Evolutionary conservation across 2,797 vertebrate species (phyloP).

Genomic region (Clarias laeviceps): DNA sequence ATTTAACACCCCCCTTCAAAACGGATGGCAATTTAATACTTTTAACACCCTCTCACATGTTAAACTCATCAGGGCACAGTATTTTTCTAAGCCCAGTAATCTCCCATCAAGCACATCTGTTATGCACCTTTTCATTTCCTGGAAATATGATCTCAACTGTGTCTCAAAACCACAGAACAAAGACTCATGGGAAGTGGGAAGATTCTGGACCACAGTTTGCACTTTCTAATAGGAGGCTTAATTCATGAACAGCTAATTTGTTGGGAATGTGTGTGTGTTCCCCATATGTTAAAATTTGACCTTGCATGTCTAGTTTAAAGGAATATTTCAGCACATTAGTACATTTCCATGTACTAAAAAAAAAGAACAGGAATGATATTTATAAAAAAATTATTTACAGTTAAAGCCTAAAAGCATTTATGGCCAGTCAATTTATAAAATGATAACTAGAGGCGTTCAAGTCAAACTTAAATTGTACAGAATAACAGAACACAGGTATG

Average conservation of each 20-base stretch:
- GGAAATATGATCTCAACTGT: constrained; percentile 70
- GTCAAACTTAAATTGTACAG: no score
- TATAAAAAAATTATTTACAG: background rate
- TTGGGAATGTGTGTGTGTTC: background rate
- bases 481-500: no score
- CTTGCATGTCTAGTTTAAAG: background rate
- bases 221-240: constrained; percentile 1
- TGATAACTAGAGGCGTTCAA: background rate
- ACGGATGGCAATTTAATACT: constrained; percentile 25
- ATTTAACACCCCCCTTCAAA: constrained; percentile 10
- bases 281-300: background rate
- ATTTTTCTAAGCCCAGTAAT: constrained; percentile 67
- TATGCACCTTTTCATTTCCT: constrained; percentile 78
- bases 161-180: constrained; percentile 63
- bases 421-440: background rate
- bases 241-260: constrained; percentile 22
- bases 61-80: constrained; percentile 69
- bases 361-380: background rate
- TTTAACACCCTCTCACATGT: constrained; percentile 63
- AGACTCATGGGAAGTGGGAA: constrained; percentile 41
- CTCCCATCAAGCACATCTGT: constrained; percentile 64
- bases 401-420: background rate
- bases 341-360: background rate
- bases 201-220: constrained; percentile 4
- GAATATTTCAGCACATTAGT: background rate